Percentiles rank a stretch among this genome's conserved stretches.
These are phyloP conservation scores for Leucopsar rothschildi DNA, from an alignment of 2,113 vertebrate genomes.

Conservation along the genomic window DNA sequence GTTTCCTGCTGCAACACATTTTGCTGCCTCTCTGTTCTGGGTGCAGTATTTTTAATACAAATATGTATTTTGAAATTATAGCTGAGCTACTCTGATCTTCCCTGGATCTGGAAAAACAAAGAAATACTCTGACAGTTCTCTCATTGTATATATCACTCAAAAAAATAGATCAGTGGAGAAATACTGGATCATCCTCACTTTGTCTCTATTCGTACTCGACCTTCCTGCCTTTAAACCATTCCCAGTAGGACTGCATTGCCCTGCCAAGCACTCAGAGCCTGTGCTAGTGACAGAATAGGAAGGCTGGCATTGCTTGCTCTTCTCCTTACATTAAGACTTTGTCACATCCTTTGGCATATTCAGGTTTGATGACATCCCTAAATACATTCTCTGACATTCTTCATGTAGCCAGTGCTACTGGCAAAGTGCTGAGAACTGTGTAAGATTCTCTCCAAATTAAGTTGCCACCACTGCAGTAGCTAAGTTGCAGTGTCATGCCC, in stretches of 20 bases:
- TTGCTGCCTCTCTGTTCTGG: neutral
- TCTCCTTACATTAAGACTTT: neutral
- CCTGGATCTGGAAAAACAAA: neutral
- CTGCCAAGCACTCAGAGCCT: neutral
- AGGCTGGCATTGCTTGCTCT: neutral
- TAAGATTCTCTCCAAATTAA: neutral
- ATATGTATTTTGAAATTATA: neutral
- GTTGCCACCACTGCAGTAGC: neutral
- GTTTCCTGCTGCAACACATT: neutral
- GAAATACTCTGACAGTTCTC: neutral
- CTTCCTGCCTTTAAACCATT: neutral
- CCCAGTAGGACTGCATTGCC: neutral
- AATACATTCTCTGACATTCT: neutral
- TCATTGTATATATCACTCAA: neutral
- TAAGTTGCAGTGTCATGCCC: neutral
- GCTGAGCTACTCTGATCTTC: neutral
- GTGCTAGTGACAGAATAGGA: neutral
- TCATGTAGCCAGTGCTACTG: neutral
- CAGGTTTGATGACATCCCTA: neutral
- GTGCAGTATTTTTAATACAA: neutral
- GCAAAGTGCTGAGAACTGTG: too few species aligned
- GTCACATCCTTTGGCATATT: neutral
- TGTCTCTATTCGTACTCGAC: neutral
- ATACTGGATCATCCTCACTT: neutral
- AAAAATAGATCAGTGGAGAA: neutral